phyloP scores from a whole-genome alignment of 2,113 vertebrate species.

The Chaetorhynchus papuensis region DNA sequence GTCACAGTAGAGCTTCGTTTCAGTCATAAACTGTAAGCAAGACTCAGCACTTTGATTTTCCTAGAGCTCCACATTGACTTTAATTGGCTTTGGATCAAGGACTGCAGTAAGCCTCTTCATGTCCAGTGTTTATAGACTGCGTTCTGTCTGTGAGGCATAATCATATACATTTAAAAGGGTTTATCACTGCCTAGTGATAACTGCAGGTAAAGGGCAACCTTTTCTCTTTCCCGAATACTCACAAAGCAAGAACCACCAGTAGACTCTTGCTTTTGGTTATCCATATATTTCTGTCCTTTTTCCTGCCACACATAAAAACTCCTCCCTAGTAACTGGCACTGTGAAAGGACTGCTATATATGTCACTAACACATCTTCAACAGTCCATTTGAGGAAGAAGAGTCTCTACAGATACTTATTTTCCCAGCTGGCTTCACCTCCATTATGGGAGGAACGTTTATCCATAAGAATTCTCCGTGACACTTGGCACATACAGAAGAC shows the following conservation, averaged over 20 bases:
- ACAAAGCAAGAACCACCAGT: neutral
- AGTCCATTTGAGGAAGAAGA: neutral
- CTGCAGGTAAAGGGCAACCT: neutral
- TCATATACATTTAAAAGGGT: neutral
- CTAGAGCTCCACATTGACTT: neutral
- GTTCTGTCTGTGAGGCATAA: neutral
- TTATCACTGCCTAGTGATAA: neutral
- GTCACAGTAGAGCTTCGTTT: neutral
- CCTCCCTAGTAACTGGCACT: neutral
- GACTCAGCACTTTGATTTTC: neutral
- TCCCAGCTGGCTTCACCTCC: neutral
- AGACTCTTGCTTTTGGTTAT: neutral
- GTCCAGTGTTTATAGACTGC: neutral
- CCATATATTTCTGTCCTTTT: neutral
- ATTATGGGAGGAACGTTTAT: fast-evolving
- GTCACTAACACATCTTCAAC: neutral
- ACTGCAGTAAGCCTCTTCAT: neutral
- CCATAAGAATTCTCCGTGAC: neutral
- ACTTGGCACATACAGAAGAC: neutral
- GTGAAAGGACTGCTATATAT: neutral
- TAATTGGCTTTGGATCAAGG: neutral
- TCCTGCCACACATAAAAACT: neutral
- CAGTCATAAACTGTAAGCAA: neutral
- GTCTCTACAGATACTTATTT: neutral
- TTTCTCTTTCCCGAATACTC: neutral